Evolutionary conservation across 2,888 invertebrate species (phyloP).

Genomic region (Proisotoma minuta): DNA sequence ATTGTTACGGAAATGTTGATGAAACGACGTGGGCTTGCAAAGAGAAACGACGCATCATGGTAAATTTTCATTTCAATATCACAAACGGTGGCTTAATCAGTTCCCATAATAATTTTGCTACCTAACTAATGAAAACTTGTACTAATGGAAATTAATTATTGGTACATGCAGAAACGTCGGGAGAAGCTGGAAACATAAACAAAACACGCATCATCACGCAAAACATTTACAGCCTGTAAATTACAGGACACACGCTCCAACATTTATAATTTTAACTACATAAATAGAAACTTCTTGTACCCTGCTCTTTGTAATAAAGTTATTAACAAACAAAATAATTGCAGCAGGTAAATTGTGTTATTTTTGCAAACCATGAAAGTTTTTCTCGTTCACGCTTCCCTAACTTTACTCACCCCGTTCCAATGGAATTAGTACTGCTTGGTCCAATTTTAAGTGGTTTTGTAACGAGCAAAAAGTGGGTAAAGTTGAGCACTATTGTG

Average conservation of each 20-base stretch:
- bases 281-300: too few relatives aligned
- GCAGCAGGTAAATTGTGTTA: too few relatives aligned
- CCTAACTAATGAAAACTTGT: background rate
- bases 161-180: conserved; percentile 33
- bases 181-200: conserved; percentile 40
- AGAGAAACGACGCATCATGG: conserved; percentile 74
- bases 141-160: conserved; percentile 27
- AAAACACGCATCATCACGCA: too few relatives aligned
- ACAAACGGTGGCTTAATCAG: background rate
- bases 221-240: too few relatives aligned
- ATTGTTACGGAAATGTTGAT: conserved; percentile 74
- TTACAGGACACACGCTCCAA: too few relatives aligned
- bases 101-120: too few relatives aligned
- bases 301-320: too few relatives aligned
- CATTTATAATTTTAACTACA: too few relatives aligned
- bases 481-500: background rate
- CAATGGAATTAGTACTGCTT: too few relatives aligned
- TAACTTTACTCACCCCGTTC: conserved; percentile 10
- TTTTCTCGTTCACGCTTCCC: conserved; percentile 12
- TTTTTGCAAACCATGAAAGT: too few relatives aligned
- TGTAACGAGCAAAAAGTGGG: background rate
- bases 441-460: too few relatives aligned
- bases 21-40: conserved; percentile 74
- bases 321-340: too few relatives aligned
- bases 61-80: conserved; percentile 52